Base-by-base conservation (phyloP, 2,113 vertebrate species). In the Erpornis zantholeuca region DNA sequence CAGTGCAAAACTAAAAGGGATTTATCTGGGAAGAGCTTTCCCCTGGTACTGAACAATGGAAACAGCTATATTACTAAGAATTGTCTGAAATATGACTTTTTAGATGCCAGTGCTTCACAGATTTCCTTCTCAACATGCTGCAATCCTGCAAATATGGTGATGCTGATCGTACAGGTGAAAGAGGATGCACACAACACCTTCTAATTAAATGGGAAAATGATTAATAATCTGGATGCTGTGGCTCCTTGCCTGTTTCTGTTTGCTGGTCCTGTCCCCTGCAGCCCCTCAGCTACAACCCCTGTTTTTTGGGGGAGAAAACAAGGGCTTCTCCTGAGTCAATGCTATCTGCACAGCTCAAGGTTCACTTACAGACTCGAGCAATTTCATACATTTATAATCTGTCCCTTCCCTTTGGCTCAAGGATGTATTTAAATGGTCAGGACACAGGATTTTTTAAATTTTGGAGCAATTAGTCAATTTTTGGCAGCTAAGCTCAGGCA, bases 11-110 rank as follows among this genome's bases (percentile, higher is more conserved):
- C 53, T 73, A 35, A 78, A 95, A 78, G 45, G 76, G 79, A 45
- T 94, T 95, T 88, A 33, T 77, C 66, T 68, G 64, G 47, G 59
- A 77, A 89, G 38, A 96, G 50, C 40, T 73, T 89, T 88, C 68
- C 73, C 76, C 52, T 71, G 56, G 33, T 40, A 10, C 2, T 45
- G 82, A 85, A 28, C 82, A 86, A 25, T 31, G 50, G 45, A 36
- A 95, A 95, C 38, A 77, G 33, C 75, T 88, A 6, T 56, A 75
- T 88, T 69, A 71, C 68, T 38, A 72, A 89, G 59, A 91, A 49
- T 40, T 24, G 44, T 88, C 68, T 60, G 72, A 78, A 94, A 90
- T 1, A 2, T 5, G 24, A n/a, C 79, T 60, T 66, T 75, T 71
- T 77, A 80, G 47, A 13, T 47, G 29, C 42, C 59, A 63, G 22